Conservation (phyloP, 2,113 vertebrate genomes). For the Amphilophus citrinellus region DNA sequence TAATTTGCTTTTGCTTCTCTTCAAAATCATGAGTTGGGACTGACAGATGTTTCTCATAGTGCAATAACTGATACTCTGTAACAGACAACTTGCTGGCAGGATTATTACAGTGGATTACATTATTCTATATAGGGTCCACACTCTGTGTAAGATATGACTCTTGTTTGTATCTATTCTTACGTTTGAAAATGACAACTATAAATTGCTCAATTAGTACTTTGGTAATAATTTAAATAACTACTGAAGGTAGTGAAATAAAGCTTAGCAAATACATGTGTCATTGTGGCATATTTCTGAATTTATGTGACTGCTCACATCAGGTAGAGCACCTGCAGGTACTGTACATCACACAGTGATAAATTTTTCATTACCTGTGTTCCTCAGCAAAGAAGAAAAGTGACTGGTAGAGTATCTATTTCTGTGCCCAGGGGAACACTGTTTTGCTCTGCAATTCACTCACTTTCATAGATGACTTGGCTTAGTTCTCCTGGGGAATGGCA, state of each 20-base stretch:
- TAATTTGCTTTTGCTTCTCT: too few relatives aligned
- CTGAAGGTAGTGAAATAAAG: not conserved
- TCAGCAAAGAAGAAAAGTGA: constrained; percentile 54
- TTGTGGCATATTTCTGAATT: not conserved
- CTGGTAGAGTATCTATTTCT: constrained; percentile 55
- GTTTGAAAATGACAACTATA: not conserved
- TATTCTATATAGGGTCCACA: too few relatives aligned
- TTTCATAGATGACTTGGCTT: constrained; percentile 75
- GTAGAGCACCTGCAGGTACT: constrained; percentile 54
- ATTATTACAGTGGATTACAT: too few relatives aligned
- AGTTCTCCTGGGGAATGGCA: constrained; percentile 69
- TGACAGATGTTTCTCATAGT: too few relatives aligned
- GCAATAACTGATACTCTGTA: too few relatives aligned
- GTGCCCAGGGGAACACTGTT: constrained; percentile 70
- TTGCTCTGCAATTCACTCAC: constrained; percentile 73
- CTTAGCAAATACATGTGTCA: constrained; percentile 6
- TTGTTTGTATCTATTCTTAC: not conserved
- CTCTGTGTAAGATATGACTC: not conserved
- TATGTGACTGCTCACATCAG: constrained; percentile 39
- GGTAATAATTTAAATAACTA: not conserved
- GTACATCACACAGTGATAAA: constrained; percentile 47
- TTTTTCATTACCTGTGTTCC: constrained; percentile 66
- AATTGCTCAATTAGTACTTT: not conserved
- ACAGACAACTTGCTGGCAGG: too few relatives aligned
- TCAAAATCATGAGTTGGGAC: too few relatives aligned